A percentile compares a stretch with the other conserved stretches of the same genome.
Evolutionary conservation across 2,888 invertebrate species (phyloP).

Genomic region (Melanargia galathea): DNA sequence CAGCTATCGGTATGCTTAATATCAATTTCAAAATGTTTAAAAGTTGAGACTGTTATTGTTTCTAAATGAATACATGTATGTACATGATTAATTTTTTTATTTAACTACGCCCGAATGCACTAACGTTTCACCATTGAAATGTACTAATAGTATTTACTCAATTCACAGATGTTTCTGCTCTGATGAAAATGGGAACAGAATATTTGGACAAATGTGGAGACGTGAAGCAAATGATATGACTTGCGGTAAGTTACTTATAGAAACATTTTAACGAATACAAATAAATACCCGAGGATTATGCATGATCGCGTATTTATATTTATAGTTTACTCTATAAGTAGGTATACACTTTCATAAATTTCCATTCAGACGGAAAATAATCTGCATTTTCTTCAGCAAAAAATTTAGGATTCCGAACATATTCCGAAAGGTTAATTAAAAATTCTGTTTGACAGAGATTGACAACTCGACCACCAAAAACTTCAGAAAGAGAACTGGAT

Average conservation of each 20-base stretch:
- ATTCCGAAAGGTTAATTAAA: neutral
- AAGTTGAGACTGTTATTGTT: constrained; percentile 9
- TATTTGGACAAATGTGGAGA: constrained; percentile 86
- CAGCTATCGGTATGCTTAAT: neutral
- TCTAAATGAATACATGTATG: neutral
- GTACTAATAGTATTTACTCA: constrained; percentile 40
- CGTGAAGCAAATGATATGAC: constrained; percentile 83
- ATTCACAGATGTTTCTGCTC: constrained; percentile 85
- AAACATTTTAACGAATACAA: constrained; percentile 1
- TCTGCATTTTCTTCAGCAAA: constrained; percentile 1
- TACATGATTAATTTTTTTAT: constrained; percentile 19
- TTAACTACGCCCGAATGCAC: constrained; percentile 28
- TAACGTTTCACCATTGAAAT: constrained; percentile 37
- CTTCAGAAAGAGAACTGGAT: too few species aligned
- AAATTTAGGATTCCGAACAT: neutral
- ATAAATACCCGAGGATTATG: constrained; percentile 25
- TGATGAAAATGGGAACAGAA: constrained; percentile 80
- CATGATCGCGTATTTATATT: constrained; percentile 13
- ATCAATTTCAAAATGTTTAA: constrained; percentile 2
- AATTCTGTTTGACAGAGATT: neutral
- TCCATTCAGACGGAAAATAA: constrained; percentile 8
- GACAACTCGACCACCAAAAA: constrained; percentile 1
- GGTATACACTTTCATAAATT: neutral
- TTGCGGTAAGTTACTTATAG: constrained; percentile 79
- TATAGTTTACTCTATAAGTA: neutral